A percentile compares a stretch with the other conserved stretches of the same genome.
Conservation (phyloP, 2,113 vertebrate genomes). For the Marmota monax region DNA sequence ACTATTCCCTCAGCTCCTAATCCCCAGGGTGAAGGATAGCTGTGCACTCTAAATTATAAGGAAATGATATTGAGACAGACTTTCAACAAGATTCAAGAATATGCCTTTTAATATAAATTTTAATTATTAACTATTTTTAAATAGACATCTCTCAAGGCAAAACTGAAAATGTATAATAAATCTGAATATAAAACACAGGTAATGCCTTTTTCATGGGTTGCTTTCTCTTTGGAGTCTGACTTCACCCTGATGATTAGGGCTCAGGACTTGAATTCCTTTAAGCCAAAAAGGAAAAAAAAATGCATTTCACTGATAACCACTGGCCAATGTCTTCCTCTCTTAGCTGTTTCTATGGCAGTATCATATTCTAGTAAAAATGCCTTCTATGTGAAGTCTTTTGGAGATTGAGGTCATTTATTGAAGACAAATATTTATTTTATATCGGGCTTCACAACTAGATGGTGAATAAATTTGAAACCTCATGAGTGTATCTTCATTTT, state of each 20-base stretch:
- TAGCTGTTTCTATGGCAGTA: background rate
- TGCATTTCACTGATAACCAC: background rate
- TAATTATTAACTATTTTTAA: constrained; percentile 70
- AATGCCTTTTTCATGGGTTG: background rate
- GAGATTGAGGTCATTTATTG: background rate
- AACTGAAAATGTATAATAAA: constrained; percentile 52
- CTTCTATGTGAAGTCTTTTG: background rate
- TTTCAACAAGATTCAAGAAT: constrained; percentile 53
- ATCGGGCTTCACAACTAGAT: background rate
- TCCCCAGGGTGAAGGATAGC: background rate
- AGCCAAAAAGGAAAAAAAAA: constrained; percentile 13
- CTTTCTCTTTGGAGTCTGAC: constrained; percentile 30
- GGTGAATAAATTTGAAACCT: background rate
- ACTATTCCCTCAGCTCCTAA: background rate
- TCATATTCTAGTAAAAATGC: background rate
- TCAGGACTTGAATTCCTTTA: background rate
- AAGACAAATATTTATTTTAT: background rate
- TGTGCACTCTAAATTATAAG: constrained; percentile 1
- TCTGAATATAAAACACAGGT: background rate
- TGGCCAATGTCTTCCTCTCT: background rate
- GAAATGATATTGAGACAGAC: constrained; percentile 1
- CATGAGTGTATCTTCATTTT: background rate
- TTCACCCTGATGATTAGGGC: background rate
- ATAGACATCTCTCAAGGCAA: constrained; percentile 49
- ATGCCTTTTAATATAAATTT: constrained; percentile 58